Base-by-base conservation (phyloP, 2,888 invertebrate genomes). In the Leptothorax acervorum region DNA sequence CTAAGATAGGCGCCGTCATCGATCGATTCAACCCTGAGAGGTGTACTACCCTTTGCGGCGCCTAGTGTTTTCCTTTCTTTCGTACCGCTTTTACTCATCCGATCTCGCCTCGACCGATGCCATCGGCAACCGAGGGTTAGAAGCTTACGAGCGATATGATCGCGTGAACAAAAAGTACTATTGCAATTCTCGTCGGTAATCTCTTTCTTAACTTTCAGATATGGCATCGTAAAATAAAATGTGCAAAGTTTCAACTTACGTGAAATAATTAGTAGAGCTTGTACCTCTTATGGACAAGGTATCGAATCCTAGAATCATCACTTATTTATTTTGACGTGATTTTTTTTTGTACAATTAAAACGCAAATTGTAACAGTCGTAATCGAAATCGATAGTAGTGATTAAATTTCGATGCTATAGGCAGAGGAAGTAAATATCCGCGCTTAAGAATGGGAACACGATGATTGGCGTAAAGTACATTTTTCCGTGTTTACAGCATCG, bases 11-110 rank as follows among this genome's bases (percentile, higher is more conserved):
- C 53, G 63, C 39, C 76, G 65, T 45, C 60, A 11, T 73, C 88
- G 89, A 89, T 89, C 89, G 87, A 87, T 87, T 89, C 86, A 86
- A 83, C 11, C 71, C 85, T 82, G 82, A 86, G 75, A 76, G 63
- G 11, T 79, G 39, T 65, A 48, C 60, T 82, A 85, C 8, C 28
- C 60, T 45, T 62, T 74, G 82, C 28, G 31, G 48, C 48, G 66
- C 85, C 62, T 70, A 48, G 78, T 60, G 81, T 84, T 79, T 89
- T 81, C 23, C 75, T 86, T 86, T 73, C 85, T 74, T 66, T 66
- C 51, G 63, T 42, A 63, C 28, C 60, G 45, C 66, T 66, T 71
- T 65, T 28, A 31, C 84, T 75, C 81, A 53, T 53, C 68, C 68
- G 62, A 75, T 84, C 74, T 68, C 84, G 65, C n/a, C 42, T 66